phyloP scores from a whole-genome alignment of 2,888 invertebrate genomes.

The Teleiodes luculella region DNA sequence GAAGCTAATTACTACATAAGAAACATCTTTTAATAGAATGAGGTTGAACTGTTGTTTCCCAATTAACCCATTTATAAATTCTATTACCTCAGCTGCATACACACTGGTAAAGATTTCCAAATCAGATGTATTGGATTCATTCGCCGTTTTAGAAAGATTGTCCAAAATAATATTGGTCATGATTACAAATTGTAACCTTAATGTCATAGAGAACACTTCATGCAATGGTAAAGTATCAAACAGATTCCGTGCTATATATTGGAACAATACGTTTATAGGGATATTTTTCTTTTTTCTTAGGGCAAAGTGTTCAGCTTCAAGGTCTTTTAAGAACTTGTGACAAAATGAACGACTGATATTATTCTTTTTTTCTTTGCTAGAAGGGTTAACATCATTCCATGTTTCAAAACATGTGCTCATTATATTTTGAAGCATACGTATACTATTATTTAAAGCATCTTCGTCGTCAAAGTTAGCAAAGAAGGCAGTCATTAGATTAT shows the following conservation, averaged over 20 bases:
- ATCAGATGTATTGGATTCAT: not conserved
- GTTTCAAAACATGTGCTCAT: not conserved
- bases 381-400: not conserved
- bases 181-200: not conserved
- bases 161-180: not conserved
- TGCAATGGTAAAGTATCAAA: not conserved
- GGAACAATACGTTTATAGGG: not conserved
- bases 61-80: not conserved
- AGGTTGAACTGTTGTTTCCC: not conserved
- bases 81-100: not conserved
- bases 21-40: not conserved
- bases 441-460: not conserved
- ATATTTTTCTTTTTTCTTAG: not conserved
- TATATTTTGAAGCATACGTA: not conserved
- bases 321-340: not conserved
- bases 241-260: not conserved
- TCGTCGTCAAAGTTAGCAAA: not conserved
- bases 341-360: not conserved
- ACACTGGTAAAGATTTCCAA: not conserved
- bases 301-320: not conserved
- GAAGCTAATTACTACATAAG: not conserved
- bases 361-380: not conserved
- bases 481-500: not conserved
- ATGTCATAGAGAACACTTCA: not conserved
- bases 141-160: no score